Base-by-base conservation (phyloP, 1,140 invertebrate species). In the Drosophila repleta region DNA sequence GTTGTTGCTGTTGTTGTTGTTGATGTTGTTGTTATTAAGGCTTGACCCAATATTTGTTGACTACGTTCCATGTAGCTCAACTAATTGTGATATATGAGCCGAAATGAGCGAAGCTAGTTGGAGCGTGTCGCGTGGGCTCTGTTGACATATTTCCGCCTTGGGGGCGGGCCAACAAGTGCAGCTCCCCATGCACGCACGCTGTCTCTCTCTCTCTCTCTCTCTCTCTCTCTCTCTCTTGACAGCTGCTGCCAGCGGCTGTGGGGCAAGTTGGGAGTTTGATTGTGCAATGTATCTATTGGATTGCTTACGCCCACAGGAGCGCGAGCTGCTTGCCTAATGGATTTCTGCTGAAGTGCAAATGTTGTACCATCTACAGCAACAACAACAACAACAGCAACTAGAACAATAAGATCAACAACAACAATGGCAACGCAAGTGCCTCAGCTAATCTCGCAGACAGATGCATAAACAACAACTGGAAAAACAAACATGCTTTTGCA, bases 401-500 rank as follows among this genome's bases (percentile, higher is more conserved):
- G 51, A 29, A 29, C 57, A 48, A 29, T 37, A 39, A 32, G 17
- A 51, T n/a, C 24, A 39, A 37, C 48, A 11, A 37, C 48, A 11
- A 26, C 24, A 24, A 39, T 49, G 52, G 60, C 43, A 53, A 37
- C 56, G 41, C 10, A 7, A 39, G 51, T 11, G 35, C 55, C 6
- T 15, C 35, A 52, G 48, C 74, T 85, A 74, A 87, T 87, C 81
- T 66, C 45, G 46, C 76, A 84, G 69, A 70, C 77, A 84, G 63
- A 70, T 87, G 77, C 77, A 81, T 58, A 80, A 80, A 79, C 79
- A 83, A 75, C 64, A 64, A 32, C 45, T 39, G 29, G 10, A 51
- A 68, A 67, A 51, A 58, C 41, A 71, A 78, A 63, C 46, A 57
- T 68, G 63, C 46, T 76, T 76, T 77, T 58, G 18, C 24, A 56